Conservation (phyloP, 2,797 vertebrate genomes). For the Danio tinwini region DNA sequence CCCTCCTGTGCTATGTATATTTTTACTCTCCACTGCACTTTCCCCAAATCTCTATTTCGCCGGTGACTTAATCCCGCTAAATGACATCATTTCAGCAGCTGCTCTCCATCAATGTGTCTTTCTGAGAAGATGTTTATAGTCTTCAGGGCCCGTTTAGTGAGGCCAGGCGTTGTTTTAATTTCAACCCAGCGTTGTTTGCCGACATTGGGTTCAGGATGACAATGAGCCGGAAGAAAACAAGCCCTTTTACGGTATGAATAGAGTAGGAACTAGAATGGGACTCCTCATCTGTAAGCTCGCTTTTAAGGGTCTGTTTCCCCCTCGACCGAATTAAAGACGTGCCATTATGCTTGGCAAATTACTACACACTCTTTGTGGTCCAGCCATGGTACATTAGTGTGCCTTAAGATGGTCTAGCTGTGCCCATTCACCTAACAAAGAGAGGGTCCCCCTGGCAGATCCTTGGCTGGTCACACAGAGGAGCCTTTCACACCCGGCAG, state of each 20-base stretch:
- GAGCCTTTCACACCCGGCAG: constrained; percentile 80
- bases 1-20: constrained; percentile 60
- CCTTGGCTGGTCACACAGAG: constrained; percentile 86
- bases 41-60: constrained; percentile 60
- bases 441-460: constrained; percentile 83
- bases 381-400: constrained; percentile 84
- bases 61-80: constrained; percentile 68
- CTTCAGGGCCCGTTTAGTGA: constrained; percentile 59
- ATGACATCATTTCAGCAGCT: constrained; percentile 70
- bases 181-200: constrained; percentile 74
- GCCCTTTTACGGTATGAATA: constrained; percentile 72
- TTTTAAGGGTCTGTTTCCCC: constrained; percentile 79
- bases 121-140: constrained; percentile 59
- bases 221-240: constrained; percentile 82
- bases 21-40: constrained; percentile 58
- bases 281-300: constrained; percentile 70
- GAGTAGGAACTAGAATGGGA: constrained; percentile 62
- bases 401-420: constrained; percentile 81
- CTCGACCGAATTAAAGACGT: constrained; percentile 77
- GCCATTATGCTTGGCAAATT: constrained; percentile 88
- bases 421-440: constrained; percentile 85
- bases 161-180: constrained; percentile 65
- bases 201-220: constrained; percentile 77
- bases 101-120: constrained; percentile 50
- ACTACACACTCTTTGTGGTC: constrained; percentile 80